phyloP scores from a whole-genome alignment of 2,797 vertebrate genomes.

The Synaphobranchus kaupii region DNA sequence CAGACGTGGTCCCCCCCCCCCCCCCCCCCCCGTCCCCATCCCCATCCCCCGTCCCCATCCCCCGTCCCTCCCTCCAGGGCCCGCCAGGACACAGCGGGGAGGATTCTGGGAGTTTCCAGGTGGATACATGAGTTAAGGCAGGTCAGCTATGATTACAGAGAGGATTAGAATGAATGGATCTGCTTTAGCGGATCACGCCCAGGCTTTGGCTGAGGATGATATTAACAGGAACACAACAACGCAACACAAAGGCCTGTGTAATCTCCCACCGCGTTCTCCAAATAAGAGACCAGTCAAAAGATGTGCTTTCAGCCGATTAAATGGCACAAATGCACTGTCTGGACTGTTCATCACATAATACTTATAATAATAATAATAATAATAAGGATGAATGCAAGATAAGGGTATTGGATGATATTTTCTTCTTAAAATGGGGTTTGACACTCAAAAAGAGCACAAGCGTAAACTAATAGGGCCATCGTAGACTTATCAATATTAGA shows the following conservation, averaged over 20 bases:
- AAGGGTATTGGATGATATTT: slow-evolving; percentile 1
- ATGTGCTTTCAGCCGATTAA: slow-evolving; percentile 17
- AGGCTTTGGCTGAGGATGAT: slow-evolving; percentile 16
- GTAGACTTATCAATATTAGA: background rate
- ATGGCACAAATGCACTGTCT: slow-evolving; percentile 8
- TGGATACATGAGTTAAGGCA: slow-evolving; percentile 10
- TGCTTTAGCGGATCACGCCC: background rate
- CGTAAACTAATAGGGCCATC: background rate
- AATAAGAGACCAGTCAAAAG: slow-evolving; percentile 14
- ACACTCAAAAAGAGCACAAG: background rate
- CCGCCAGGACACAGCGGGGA: slow-evolving; percentile 30
- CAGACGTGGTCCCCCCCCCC: background rate
- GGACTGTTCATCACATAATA: background rate
- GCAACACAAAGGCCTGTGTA: slow-evolving; percentile 3
- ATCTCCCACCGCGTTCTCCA: background rate
- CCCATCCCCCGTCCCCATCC: background rate
- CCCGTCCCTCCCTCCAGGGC: background rate
- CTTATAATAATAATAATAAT: background rate
- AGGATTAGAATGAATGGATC: slow-evolving; percentile 15
- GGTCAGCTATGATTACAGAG: slow-evolving; percentile 5
- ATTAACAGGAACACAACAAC: background rate
- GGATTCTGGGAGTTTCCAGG: slow-evolving; percentile 24
- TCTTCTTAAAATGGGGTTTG: slow-evolving; percentile 8
- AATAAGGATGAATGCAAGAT: background rate
- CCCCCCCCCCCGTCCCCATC: background rate